phyloP scores from a whole-genome alignment of 53 echinoderm and acorn worm species.

The Holothuria leucospilota region DNA sequence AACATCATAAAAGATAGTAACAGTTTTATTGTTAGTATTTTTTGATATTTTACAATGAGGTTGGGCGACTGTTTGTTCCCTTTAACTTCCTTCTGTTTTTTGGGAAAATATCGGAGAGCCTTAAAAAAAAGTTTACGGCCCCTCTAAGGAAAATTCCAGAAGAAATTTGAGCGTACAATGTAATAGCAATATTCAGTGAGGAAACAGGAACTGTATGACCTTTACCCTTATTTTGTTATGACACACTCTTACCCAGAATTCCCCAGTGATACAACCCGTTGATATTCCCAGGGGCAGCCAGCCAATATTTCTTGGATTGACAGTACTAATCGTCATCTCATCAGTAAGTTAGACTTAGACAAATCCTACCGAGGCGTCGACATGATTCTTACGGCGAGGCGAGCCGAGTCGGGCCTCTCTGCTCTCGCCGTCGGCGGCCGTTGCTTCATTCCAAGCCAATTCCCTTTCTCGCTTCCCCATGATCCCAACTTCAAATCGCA shows the following conservation, averaged over 20 bases:
- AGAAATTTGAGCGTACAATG: too few species aligned
- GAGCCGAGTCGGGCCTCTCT: conserved; percentile 44
- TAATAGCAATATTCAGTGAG: too few species aligned
- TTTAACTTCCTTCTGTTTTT: too few species aligned
- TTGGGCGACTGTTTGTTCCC: too few species aligned
- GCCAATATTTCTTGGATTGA: conserved; percentile 46
- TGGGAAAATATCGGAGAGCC: too few species aligned
- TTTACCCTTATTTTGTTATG: conserved; percentile 32
- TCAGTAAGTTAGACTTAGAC: conserved; percentile 27
- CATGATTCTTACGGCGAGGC: conserved; percentile 36
- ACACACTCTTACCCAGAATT: conserved; percentile 28
- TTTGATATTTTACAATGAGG: too few species aligned
- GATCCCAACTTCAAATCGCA: conserved; percentile 45
- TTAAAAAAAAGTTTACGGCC: too few species aligned
- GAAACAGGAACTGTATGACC: not conserved
- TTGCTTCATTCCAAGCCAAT: conserved; percentile 52
- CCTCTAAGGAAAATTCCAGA: too few species aligned
- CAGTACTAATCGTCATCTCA: conserved; percentile 43
- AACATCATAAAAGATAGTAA: too few species aligned
- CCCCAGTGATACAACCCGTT: conserved; percentile 35
- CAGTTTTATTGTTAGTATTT: too few species aligned
- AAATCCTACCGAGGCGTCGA: conserved; percentile 45
- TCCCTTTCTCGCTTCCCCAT: conserved; percentile 38
- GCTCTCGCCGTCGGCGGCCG: conserved; percentile 42
- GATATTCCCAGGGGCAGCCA: conserved; percentile 43